Evolutionary conservation across 2,888 invertebrate genomes (phyloP).

Genomic region (Cacoxenus indagator): DNA sequence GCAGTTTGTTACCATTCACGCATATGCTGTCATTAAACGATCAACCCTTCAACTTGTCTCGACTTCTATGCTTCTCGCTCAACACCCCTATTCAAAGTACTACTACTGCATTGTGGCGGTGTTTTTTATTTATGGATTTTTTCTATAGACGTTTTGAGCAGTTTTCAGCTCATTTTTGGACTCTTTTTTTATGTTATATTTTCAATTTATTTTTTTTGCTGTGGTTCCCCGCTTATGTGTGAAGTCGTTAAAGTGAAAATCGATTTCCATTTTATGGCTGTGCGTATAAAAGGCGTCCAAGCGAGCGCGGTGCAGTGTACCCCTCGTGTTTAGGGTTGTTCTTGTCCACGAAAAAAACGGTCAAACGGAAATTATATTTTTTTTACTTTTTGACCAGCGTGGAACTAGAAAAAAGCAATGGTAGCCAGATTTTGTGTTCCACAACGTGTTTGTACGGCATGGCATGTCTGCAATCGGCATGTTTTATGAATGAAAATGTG

Average conservation of each 20-base stretch:
- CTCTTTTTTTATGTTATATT: background rate
- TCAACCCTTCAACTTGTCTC: conserved; percentile 22
- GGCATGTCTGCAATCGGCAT: conserved; percentile 52
- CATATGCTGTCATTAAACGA: background rate
- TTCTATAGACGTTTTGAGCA: background rate
- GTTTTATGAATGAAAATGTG: conserved; percentile 63
- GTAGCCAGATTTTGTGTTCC: background rate
- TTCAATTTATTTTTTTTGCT: background rate
- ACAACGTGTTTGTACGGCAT: background rate
- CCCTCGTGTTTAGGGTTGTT: background rate
- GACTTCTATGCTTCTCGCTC: background rate
- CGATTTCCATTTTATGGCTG: conserved; percentile 54
- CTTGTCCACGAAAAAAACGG: background rate
- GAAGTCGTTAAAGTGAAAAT: conserved; percentile 63
- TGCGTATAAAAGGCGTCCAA: background rate
- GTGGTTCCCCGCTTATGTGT: conserved; percentile 48
- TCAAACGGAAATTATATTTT: conserved; percentile 4
- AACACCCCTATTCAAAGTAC: background rate
- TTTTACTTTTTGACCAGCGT: conserved; percentile 22
- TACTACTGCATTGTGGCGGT: background rate
- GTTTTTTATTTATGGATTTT: conserved; percentile 9
- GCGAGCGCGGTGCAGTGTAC: background rate
- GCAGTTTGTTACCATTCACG: background rate
- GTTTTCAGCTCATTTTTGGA: background rate
- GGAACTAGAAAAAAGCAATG: conserved; percentile 7